Evolutionary conservation across 2,888 invertebrate species (phyloP).

Genomic region (Tiphia femorata): DNA sequence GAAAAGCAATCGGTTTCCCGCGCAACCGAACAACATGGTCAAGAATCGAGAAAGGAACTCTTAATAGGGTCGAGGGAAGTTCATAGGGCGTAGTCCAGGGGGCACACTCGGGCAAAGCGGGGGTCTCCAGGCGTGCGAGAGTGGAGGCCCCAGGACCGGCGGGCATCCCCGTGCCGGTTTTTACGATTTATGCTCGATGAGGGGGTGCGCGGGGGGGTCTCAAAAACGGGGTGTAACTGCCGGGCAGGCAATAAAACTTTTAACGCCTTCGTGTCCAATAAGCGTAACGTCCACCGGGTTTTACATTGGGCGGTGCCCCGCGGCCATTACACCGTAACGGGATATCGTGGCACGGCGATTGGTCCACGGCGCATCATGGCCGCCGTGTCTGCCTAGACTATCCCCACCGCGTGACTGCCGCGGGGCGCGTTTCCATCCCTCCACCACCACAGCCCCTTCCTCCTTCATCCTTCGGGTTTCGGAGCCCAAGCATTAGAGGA

Average conservation of each 20-base stretch:
- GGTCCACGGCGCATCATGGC: slow-evolving; percentile 63
- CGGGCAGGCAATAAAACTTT: slow-evolving; percentile 63
- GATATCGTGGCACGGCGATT: slow-evolving; percentile 49
- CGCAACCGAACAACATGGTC: too few relatives aligned
- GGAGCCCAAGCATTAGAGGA: slow-evolving; percentile 15
- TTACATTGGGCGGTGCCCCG: slow-evolving; percentile 62
- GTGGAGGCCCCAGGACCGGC: slow-evolving; percentile 43
- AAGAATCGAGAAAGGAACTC: slow-evolving; percentile 8
- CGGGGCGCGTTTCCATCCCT: slow-evolving; percentile 31
- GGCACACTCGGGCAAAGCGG: slow-evolving; percentile 37
- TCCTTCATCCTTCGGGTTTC: slow-evolving; percentile 25
- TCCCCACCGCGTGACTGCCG: slow-evolving; percentile 35
- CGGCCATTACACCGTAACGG: slow-evolving; percentile 66
- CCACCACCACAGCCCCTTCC: slow-evolving; percentile 7
- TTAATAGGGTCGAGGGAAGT: slow-evolving; percentile 30
- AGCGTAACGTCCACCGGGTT: slow-evolving; percentile 56
- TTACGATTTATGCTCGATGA: slow-evolving; percentile 54
- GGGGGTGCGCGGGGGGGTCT: slow-evolving; percentile 28
- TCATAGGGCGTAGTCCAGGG: slow-evolving; percentile 56
- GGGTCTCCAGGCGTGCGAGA: too few relatives aligned
- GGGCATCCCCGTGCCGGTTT: slow-evolving; percentile 43
- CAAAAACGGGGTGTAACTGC: slow-evolving; percentile 60
- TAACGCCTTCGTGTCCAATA: slow-evolving; percentile 65
- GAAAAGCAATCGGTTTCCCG: too few relatives aligned
- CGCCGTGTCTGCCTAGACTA: slow-evolving; percentile 49